A percentile compares a stretch with the other conserved stretches of the same genome.
Conservation (phyloP, 2,113 vertebrate genomes). For the human region DNA sequence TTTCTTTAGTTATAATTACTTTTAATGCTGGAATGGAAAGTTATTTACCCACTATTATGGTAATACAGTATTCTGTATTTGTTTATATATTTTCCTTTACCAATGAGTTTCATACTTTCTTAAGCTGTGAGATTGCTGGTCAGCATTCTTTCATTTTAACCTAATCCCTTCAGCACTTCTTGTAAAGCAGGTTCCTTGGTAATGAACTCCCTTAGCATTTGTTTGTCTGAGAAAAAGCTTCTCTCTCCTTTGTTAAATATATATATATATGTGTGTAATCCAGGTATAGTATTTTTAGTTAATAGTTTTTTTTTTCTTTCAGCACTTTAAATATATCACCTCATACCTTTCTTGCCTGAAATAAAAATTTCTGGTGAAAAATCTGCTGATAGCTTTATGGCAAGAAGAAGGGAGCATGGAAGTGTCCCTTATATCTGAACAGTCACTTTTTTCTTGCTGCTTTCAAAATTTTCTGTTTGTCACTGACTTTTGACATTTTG, state of each 20-base stretch:
- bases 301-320: not conserved
- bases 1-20: not conserved
- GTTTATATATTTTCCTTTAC: not conserved
- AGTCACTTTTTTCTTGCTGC: not conserved
- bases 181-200: not conserved
- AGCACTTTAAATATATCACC: not conserved
- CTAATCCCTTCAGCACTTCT: not conserved
- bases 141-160: not conserved
- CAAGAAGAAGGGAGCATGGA: fast-evolving
- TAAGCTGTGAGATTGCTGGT: not conserved
- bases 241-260: not conserved
- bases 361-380: not conserved
- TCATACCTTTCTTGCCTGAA: not conserved
- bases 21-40: not conserved
- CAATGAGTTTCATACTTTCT: not conserved
- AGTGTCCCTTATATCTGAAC: not conserved
- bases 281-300: not conserved
- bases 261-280: not conserved
- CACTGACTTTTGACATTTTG: not conserved
- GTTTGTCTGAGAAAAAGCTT: not conserved
- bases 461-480: not conserved
- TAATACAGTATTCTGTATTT: not conserved
- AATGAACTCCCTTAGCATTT: not conserved
- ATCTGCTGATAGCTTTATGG: not conserved
- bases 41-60: not conserved